phyloP scores from a whole-genome alignment of 2,888 invertebrate species.

The Pomacea canaliculata region DNA sequence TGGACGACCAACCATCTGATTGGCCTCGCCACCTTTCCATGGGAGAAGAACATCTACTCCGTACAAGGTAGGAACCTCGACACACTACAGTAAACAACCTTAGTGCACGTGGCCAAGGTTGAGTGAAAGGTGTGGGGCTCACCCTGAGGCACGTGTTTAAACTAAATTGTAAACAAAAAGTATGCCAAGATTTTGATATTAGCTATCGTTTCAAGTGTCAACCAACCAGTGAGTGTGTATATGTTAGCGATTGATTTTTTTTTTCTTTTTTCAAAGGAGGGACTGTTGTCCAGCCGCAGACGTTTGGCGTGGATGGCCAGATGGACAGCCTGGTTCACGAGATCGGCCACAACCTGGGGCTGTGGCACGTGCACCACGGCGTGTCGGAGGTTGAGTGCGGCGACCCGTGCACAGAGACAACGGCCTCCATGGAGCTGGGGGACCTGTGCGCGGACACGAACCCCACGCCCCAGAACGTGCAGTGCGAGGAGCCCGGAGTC shows the following conservation, averaged over 20 bases:
- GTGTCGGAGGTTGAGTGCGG: slow-evolving; percentile 61
- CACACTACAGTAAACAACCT: not conserved
- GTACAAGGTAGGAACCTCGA: slow-evolving; percentile 47
- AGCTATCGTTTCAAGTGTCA: too few relatives aligned
- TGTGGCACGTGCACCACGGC: slow-evolving; percentile 68
- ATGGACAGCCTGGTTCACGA: slow-evolving; percentile 64
- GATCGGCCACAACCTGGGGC: slow-evolving; percentile 66
- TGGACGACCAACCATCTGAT: slow-evolving; percentile 52
- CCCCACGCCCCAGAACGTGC: slow-evolving; percentile 57
- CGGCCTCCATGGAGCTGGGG: slow-evolving; percentile 61
- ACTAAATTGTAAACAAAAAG: too few relatives aligned
- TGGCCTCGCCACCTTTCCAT: slow-evolving; percentile 66
- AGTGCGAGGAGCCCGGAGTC: slow-evolving; percentile 54
- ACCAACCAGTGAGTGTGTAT: too few relatives aligned
- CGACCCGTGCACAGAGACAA: slow-evolving; percentile 60
- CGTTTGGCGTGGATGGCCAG: slow-evolving; percentile 51
- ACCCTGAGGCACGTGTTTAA: too few relatives aligned
- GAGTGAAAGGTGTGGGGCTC: too few relatives aligned
- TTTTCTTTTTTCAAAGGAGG: slow-evolving; percentile 50
- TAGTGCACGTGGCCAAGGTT: not conserved
- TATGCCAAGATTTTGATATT: too few relatives aligned
- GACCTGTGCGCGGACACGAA: slow-evolving; percentile 66
- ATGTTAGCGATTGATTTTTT: too few relatives aligned
- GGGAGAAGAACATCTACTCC: slow-evolving; percentile 61
- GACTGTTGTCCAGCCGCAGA: slow-evolving; percentile 55